Percentiles rank a stretch among this genome's conserved stretches.
Evolutionary conservation across 35 echinoderm and acorn worm species (phyloP).

Genomic region (Eucidaris tribuloides): DNA sequence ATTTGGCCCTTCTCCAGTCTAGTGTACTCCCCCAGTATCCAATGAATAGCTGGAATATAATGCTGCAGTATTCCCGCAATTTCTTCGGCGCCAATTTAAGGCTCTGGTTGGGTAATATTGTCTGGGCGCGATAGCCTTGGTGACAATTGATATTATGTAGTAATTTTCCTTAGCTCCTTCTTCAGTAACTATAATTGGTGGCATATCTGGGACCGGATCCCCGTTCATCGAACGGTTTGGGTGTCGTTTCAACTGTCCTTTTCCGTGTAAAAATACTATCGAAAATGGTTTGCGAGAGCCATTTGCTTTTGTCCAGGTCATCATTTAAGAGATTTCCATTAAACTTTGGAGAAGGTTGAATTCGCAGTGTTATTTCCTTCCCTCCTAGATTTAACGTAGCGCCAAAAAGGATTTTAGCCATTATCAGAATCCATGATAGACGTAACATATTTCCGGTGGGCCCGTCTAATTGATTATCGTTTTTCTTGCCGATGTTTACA

Average conservation of each 20-base stretch:
- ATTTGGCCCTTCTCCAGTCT: conserved; percentile 59
- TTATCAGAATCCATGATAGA: background rate
- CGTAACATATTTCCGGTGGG: background rate
- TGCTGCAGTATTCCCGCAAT: conserved; percentile 19
- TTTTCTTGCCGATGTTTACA: background rate
- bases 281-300: conserved; percentile 11
- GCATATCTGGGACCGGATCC: background rate
- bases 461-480: background rate
- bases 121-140: conserved; percentile 49
- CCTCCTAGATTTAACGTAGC: conserved; percentile 19
- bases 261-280: conserved; percentile 14
- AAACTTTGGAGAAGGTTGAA: background rate
- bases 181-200: background rate
- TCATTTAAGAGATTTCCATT: background rate
- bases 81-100: conserved; percentile 31
- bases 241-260: background rate
- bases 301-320: conserved; percentile 1
- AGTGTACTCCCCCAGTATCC: conserved; percentile 19
- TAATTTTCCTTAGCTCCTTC: background rate
- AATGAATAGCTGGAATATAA: conserved; percentile 19
- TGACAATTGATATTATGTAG: background rate
- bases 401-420: conserved; percentile 13
- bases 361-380: background rate
- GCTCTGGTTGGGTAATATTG: background rate
- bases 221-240: background rate